These are phyloP conservation scores for Poecile montanus DNA, from an alignment of 2,797 vertebrate genomes.

Conservation along the genomic window DNA sequence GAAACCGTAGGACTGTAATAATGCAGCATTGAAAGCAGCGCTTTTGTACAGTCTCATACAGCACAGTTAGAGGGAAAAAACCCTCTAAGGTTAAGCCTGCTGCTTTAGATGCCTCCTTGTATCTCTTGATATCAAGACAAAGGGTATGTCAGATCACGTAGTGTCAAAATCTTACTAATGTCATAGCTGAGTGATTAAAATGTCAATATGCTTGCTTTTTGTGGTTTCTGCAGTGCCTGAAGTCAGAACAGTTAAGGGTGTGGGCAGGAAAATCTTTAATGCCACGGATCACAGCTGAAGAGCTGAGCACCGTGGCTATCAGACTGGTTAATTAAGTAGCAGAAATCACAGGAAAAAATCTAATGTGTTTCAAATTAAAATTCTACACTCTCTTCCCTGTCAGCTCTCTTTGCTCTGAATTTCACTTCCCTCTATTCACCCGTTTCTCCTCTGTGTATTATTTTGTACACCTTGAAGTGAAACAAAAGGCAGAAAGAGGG, in stretches of 20 bases:
- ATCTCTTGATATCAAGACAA: background rate
- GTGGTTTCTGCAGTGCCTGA: background rate
- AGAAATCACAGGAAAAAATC: slow-evolving; percentile 1
- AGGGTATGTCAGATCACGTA: background rate
- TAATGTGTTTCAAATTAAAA: background rate
- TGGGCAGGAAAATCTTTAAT: slow-evolving; percentile 39
- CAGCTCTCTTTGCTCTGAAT: background rate
- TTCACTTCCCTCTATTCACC: background rate
- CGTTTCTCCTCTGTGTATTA: background rate
- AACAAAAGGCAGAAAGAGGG: background rate
- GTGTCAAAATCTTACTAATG: slow-evolving; percentile 38
- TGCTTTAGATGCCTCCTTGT: background rate
- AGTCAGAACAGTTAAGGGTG: slow-evolving; percentile 2
- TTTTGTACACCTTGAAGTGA: background rate
- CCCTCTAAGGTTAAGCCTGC: background rate
- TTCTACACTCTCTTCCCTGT: background rate
- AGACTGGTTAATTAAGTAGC: slow-evolving; percentile 35
- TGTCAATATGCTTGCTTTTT: slow-evolving; percentile 24
- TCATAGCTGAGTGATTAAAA: slow-evolving; percentile 32
- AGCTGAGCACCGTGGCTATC: background rate
- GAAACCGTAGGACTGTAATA: background rate
- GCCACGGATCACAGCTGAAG: background rate
- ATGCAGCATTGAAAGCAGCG: background rate
- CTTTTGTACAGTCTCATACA: background rate
- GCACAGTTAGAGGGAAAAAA: background rate